These are phyloP conservation scores for Lophotis ruficrista DNA, from an alignment of 2,113 vertebrate genomes.

Conservation along the genomic window DNA sequence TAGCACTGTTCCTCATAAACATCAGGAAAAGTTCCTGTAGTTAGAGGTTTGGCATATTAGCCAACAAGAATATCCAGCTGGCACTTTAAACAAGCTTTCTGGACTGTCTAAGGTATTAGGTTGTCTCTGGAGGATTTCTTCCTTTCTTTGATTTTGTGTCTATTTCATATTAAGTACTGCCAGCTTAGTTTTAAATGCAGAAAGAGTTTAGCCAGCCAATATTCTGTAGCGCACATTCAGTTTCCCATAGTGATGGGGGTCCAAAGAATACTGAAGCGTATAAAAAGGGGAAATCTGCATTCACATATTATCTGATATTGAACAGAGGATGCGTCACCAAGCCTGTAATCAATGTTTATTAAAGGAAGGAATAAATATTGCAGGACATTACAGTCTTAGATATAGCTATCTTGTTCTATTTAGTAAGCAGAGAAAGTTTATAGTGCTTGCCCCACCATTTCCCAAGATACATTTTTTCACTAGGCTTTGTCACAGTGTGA, in stretches of 20 bases:
- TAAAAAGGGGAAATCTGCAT: neutral
- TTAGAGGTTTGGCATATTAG: neutral
- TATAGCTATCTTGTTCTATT: neutral
- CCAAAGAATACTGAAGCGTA: neutral
- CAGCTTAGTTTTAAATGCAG: neutral
- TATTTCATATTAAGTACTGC: neutral
- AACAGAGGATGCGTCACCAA: neutral
- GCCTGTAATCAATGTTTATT: neutral
- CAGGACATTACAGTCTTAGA: neutral
- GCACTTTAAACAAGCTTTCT: neutral
- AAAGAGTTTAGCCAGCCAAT: neutral
- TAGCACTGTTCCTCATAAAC: neutral
- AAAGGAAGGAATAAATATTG: conserved; percentile 6
- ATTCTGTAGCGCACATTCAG: neutral
- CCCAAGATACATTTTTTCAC: neutral
- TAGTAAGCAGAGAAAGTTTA: neutral
- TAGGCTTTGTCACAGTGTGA: neutral
- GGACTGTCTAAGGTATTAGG: neutral
- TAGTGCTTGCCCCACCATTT: neutral
- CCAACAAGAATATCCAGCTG: neutral
- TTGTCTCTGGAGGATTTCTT: neutral
- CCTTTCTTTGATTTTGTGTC: neutral
- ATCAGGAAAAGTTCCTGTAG: neutral
- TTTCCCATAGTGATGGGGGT: neutral
- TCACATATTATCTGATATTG: neutral